phyloP scores from a whole-genome alignment of 2,113 vertebrate species.

The Cryptomyrus ogoouensis region DNA sequence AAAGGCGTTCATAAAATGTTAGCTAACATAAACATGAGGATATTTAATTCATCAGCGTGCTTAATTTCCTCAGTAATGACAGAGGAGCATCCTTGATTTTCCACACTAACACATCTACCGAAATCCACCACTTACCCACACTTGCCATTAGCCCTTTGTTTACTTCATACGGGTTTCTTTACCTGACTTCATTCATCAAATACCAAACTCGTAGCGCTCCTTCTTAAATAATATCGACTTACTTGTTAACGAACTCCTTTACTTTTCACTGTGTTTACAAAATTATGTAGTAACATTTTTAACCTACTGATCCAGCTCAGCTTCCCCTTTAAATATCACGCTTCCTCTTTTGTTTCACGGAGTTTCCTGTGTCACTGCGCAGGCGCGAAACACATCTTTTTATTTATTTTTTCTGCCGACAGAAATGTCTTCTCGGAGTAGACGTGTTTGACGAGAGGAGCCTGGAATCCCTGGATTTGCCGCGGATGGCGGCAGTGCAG shows the following conservation, averaged over 20 bases:
- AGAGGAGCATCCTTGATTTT: background rate
- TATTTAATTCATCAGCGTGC: background rate
- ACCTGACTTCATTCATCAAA: background rate
- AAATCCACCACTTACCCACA: background rate
- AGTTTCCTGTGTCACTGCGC: background rate
- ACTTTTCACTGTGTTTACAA: background rate
- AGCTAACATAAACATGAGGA: background rate
- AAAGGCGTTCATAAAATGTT: background rate
- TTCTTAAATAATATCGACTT: background rate
- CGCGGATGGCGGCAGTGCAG: background rate
- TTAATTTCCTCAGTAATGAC: background rate
- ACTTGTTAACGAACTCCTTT: background rate
- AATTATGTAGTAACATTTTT: background rate
- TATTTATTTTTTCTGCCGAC: background rate
- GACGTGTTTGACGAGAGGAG: background rate
- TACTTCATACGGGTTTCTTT: background rate
- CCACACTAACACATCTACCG: background rate
- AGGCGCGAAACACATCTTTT: background rate
- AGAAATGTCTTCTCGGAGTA: background rate
- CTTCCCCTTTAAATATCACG: constrained; percentile 10
- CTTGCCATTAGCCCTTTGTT: background rate
- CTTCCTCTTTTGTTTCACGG: constrained; percentile 4
- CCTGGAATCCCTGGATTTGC: background rate
- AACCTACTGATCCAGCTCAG: background rate
- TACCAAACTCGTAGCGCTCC: background rate